Evolutionary conservation across 1,140 invertebrate species (phyloP), one percentile per base, ranked within the genome.

Genomic region (Saccostrea glomerata): DNA sequence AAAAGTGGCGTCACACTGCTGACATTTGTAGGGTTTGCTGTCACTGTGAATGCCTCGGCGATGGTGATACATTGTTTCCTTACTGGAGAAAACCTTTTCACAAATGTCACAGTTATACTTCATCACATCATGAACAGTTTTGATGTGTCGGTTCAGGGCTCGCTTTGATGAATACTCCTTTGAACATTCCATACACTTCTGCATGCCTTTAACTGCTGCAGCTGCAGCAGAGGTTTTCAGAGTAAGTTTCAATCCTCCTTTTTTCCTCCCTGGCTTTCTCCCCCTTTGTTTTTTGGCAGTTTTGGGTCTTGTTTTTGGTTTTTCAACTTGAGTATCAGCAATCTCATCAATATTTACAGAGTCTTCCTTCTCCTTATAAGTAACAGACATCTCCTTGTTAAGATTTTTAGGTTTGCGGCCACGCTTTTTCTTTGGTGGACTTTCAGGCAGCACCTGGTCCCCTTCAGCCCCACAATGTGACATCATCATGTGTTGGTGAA

Each of bases 151-250:
- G 95, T 98, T 97, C 90, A 98, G 96, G 95, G 98, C 98, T 94
- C 97, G 98, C 86, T 98, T 95, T 56, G 98, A 98, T 15, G 98
- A 98, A 94, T 98, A 99, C 94, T 97, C 97, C 95, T 98, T 98
- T 66, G 96, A 95, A 93, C 98, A 99, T 85, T 97, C 95, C 91
- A 96, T 96, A 95, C 98, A 99, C 94, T 98, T 89, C 55, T 84
- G 77, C 17, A 84, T 66, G 36, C 56, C 70, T 89, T 86, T 89
- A 20, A 66, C 56, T 85, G 36, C 56, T 63, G 66, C 20, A 25
- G n/a, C 60, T 36, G 40, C 47, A 60, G 20, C 40, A 25, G 40
- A 73, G 36, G 30, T 77, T 54, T 73, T 87, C 63, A 20, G 54
- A 12, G 82, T 60, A 9, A 85, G 11, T 77, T 84, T 77, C 6